Base-by-base conservation (phyloP, 1,140 invertebrate species). In the Lasaia peninsularis region DNA sequence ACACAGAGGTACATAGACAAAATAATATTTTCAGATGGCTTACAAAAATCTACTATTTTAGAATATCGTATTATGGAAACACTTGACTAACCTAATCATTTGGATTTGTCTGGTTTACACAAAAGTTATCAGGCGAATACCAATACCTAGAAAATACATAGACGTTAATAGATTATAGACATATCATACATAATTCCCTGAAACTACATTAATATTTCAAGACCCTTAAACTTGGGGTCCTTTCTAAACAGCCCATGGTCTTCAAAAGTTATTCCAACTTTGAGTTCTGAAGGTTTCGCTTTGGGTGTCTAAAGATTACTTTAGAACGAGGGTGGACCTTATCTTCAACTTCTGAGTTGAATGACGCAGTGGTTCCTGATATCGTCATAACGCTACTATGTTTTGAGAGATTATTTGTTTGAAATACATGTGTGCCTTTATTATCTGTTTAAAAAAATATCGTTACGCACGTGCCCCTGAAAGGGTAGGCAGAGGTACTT, bases 201-300 rank as follows among this genome's bases (percentile, higher is more conserved):
- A 84, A 87, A 88, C 80, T 86, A 80, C 78, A 88, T 88, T 85
- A 88, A 88, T 88, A 86, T 88, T 88, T 88, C 80, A 88, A 69
- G 63, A 62, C 56, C 63, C 60, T 49, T 68, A 83, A 80, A 60
- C 53, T 81, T 72, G 62, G 76, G 79, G 82, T 85, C 86, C 86
- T 86, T 84, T 86, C 83, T 76, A 88, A 88, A 88, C 86, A 88
- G 82, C 86, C 86, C 78, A 86, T 88, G 83, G 86, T 86, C 86
- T 88, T 86, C 81, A 62, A 75, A 88, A 88, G 86, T 88, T 88
- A 83, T 88, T 88, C 80, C 80, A 88, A 88, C 80, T 86, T 86
- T 73, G 79, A 75, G 76, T 75, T 78, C 68, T 53, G 67, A 69
- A 67, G 68, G 67, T 69, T 74, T 75, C 65, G 69, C 67, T 71